phyloP scores from a whole-genome alignment of 1,140 invertebrate species.

The Chironomus striatipennis region DNA sequence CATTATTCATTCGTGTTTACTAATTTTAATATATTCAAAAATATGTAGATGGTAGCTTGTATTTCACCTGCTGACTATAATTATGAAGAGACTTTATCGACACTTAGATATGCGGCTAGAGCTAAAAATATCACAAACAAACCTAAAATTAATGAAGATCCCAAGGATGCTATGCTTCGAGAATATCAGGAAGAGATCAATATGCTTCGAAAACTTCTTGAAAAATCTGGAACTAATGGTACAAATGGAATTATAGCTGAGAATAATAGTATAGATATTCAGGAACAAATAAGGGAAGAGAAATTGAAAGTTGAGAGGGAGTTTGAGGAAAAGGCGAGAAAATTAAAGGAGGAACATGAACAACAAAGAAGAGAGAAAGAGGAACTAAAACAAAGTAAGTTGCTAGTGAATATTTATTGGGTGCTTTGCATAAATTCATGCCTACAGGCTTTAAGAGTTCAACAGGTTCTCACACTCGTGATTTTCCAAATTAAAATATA shows the following conservation, averaged over 20 bases:
- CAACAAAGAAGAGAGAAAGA: not conserved
- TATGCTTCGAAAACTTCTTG: conserved; percentile 59
- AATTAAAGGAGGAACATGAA: not conserved
- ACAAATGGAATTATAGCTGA: not conserved
- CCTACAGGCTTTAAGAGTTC: too few relatives aligned
- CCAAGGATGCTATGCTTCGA: conserved; percentile 80
- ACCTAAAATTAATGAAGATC: conserved; percentile 86
- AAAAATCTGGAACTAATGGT: conserved; percentile 33
- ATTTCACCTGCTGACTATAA: conserved; percentile 82
- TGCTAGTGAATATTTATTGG: not conserved
- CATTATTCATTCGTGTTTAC: too few relatives aligned
- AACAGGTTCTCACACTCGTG: too few relatives aligned
- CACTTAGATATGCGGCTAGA: conserved; percentile 77
- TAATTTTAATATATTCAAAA: too few relatives aligned
- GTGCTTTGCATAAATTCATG: not conserved
- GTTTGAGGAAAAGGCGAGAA: not conserved
- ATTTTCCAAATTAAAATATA: too few relatives aligned
- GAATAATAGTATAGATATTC: not conserved
- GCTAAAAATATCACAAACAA: conserved; percentile 93
- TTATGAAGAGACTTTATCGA: conserved; percentile 84
- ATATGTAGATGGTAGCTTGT: conserved; percentile 73
- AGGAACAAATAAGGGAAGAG: not conserved
- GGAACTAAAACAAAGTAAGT: not conserved
- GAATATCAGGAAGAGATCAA: conserved; percentile 85
- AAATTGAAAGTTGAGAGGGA: not conserved